phyloP scores from a whole-genome alignment of 1,140 invertebrate species.

The Onthophagus taurus region DNA sequence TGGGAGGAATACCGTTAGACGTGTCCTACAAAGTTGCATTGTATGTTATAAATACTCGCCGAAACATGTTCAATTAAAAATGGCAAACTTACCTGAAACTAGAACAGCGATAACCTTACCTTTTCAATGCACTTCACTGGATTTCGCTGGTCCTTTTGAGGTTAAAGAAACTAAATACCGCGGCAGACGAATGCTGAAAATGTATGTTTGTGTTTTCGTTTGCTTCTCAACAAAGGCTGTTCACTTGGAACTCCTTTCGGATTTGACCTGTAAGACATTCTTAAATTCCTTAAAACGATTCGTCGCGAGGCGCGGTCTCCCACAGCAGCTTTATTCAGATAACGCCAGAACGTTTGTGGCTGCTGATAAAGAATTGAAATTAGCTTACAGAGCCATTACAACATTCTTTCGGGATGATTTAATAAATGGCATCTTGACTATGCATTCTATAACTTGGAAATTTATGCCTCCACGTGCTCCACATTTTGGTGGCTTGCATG shows the following conservation, averaged over 20 bases:
- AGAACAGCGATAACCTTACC: neutral
- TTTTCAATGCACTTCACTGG: neutral
- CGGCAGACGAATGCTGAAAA: neutral
- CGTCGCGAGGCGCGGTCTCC: neutral
- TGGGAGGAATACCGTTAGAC: neutral
- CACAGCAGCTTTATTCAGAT: neutral
- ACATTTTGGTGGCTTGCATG: constrained; percentile 3
- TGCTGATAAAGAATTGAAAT: constrained; percentile 1
- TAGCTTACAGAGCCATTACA: no score
- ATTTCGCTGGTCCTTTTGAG: neutral
- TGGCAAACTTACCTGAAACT: neutral
- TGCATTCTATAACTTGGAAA: constrained; percentile 3
- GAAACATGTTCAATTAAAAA: neutral
- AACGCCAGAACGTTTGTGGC: constrained; percentile 1
- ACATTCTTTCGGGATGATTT: neutral
- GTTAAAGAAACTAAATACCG: neutral
- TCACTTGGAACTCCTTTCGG: constrained; percentile 1
- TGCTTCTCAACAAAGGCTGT: neutral
- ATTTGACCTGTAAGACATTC: neutral
- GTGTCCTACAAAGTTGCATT: constrained; percentile 1
- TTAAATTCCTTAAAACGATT: neutral
- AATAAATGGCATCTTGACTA: neutral
- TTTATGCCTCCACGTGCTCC: constrained; percentile 2
- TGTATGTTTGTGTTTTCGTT: neutral
- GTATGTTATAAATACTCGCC: neutral